Evolutionary conservation across 2,113 vertebrate genomes (phyloP), one percentile per base, ranked within the genome.

Genomic region (Pteronura brasiliensis): DNA sequence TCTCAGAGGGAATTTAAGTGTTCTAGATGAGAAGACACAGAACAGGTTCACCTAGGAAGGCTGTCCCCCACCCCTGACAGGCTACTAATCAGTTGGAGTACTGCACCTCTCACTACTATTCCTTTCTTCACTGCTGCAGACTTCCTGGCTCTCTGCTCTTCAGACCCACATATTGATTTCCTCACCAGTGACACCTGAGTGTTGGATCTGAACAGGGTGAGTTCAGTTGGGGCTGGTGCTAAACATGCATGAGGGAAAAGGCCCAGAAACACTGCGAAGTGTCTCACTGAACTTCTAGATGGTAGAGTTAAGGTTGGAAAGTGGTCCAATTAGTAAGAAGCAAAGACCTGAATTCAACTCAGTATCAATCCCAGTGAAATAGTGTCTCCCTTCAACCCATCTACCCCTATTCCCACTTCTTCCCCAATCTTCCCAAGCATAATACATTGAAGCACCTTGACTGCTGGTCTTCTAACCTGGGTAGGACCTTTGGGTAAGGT

Each of bases 11-110:
- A 90, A 85, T 88, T 21, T 17, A 80, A 52, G 25, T 86, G 95
- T 96, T 97, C 95, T 63, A 88, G 91, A 92, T 96, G 95, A 98
- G 72, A 90, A 81, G 93, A 44, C 44, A 49, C 0, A 55, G 57
- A 86, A 49, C 27, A 31, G 77, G 65, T 90, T 95, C 81, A 76
- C 72, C 9, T 3, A 59, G 12, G 63, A 57, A 95, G 12, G 11
- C 59, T 39, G 29, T n/a, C 18, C 23, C 2, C 27, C 29, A 2
- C 21, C 72, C 27, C 59, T 44, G 14, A 57, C 36, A 29, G 42
- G 15, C 65, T n/a, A 14, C 12, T 61, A 67, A 34, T 81, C 31
- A 65, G 15, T 4, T 17, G 39, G 52, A 80, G 10, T 6, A 2
- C 34, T 12, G 34, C 1, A 0, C n/a, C 55, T 61, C 18, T 59